phyloP scores from a whole-genome alignment of 2,797 vertebrate species.

The Neopelma chrysocephalum region DNA sequence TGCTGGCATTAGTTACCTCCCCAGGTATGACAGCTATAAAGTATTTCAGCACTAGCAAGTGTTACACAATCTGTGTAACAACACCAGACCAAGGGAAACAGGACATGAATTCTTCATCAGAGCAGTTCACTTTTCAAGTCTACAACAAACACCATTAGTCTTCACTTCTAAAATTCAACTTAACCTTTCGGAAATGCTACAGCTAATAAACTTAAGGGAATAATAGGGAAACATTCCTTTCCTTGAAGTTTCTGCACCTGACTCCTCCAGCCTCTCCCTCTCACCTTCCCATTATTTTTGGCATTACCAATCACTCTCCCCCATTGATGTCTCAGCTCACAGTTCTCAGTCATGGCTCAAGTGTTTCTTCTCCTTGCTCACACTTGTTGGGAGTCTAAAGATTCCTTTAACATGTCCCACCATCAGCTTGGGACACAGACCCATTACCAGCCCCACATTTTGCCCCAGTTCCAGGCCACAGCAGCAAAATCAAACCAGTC shows the following conservation, averaged over 20 bases:
- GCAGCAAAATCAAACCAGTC: rapidly evolving
- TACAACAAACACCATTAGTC: background rate
- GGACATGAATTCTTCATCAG: background rate
- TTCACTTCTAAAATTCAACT: background rate
- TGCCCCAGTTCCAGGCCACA: background rate
- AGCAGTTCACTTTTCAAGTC: background rate
- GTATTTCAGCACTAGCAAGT: background rate
- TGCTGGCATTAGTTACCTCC: background rate
- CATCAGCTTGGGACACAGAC: background rate
- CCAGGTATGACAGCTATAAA: background rate
- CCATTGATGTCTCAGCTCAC: background rate
- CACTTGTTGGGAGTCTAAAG: background rate
- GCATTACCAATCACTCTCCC: too few relatives aligned
- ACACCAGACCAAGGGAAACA: background rate
- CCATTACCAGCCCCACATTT: rapidly evolving
- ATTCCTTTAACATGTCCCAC: rapidly evolving
- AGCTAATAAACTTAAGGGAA: background rate
- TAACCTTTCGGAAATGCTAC: background rate
- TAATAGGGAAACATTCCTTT: background rate
- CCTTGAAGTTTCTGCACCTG: background rate
- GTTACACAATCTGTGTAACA: background rate
- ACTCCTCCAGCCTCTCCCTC: background rate
- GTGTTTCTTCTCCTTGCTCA: background rate
- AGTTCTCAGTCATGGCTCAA: background rate
- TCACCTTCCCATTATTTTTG: rapidly evolving